Evolutionary conservation across 2,888 invertebrate species (phyloP), one percentile per base, ranked within the genome.

Genomic region (Hyposoter dolosus): DNA sequence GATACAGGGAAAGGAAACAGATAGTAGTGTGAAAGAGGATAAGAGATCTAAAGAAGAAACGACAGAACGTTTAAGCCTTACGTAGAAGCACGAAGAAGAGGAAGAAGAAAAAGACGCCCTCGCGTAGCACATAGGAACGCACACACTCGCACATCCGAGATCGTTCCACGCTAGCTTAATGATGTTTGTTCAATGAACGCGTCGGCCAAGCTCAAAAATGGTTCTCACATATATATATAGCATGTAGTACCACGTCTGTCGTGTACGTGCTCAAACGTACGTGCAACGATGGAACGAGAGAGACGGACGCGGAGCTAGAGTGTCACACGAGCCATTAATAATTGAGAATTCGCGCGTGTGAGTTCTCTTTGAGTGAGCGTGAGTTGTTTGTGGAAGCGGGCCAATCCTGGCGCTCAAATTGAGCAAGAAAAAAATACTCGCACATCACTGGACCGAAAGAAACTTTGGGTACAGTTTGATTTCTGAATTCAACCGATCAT

Each of bases 101-200:
- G 63, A 72, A 45, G 75, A 71, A 35, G 65, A 76, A 28, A 40
- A 68, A 45, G 82, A 76, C 86, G 76, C 87, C 79, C 85, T 86
- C 80, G 84, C 83, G 40, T 40, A 69, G 83, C 68, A 69, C 79
- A 88, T 88, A 40, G 40, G 40, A 40, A 40, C 40, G 40, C 40
- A 40, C 40, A 85, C 86, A 78, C 86, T 82, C 81, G 87, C 87
- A 84, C 71, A 76, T 81, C 82, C 83, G 85, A 84, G 82, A 79
- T 78, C 85, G 86, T 82, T 87, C 83, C 87, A 65, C 66, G 81
- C 74, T 81, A 81, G 88, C 89, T 82, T 89, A 90, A 90, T 89
- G 89, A 90, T 89, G 89, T 90, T 90, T 89, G 89, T 89, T 89
- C 88, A 89, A 89, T 89, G 89, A 87, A 88, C 87, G 84, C 87